These are phyloP conservation scores for Schizothorax lantsangensis DNA, from an alignment of 2,797 vertebrate genomes.

Conservation along the genomic window DNA sequence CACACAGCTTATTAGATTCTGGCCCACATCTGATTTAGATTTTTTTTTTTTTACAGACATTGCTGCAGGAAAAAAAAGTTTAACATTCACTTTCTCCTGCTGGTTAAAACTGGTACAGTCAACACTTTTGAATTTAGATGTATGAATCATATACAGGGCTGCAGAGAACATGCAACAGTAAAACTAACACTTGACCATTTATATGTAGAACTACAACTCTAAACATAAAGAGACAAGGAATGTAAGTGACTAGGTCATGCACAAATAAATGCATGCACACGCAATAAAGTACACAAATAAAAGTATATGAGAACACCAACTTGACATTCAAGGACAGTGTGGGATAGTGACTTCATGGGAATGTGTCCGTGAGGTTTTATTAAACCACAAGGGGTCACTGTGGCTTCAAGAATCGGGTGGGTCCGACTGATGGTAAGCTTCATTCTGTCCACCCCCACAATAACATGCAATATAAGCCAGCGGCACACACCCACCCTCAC, in stretches of 20 bases:
- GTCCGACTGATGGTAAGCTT: background rate
- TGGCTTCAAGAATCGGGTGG: slow-evolving; percentile 17
- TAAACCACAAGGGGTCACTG: slow-evolving; percentile 50
- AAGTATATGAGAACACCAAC: background rate
- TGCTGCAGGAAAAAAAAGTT: background rate
- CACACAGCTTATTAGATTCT: background rate
- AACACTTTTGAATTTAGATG: background rate
- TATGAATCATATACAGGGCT: background rate
- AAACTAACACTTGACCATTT: background rate
- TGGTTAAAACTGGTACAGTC: slow-evolving; percentile 8
- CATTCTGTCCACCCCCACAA: slow-evolving; percentile 29
- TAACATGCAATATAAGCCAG: slow-evolving; percentile 24
- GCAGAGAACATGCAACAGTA: background rate
- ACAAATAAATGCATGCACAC: background rate
- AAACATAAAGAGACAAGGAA: background rate
- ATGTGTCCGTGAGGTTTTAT: background rate
- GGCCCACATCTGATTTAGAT: background rate
- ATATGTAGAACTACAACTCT: background rate
- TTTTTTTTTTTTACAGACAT: background rate
- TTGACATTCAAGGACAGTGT: background rate
- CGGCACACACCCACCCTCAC: slow-evolving; percentile 50
- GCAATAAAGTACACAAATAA: background rate
- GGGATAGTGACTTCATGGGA: background rate
- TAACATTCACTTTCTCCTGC: slow-evolving; percentile 2
- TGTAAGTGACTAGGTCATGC: background rate